phyloP scores from a whole-genome alignment of 2,113 vertebrate genomes.

The Bothrops jararaca region DNA sequence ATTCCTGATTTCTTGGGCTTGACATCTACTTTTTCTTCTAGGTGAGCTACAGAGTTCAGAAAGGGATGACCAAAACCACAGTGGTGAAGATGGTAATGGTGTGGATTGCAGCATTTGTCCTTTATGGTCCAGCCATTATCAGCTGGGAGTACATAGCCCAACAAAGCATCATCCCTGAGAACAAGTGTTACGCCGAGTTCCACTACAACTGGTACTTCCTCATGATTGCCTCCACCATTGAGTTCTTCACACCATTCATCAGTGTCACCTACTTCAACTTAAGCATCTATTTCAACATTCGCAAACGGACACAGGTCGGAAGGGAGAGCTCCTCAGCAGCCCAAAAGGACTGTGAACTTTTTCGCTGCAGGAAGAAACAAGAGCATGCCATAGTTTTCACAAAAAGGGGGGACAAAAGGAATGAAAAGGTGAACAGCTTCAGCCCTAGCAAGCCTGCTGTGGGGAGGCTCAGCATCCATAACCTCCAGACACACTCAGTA shows the following conservation, averaged over 20 bases:
- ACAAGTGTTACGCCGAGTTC: conserved; percentile 74
- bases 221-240: conserved; percentile 72
- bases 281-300: conserved; percentile 77
- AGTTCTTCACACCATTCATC: conserved; percentile 78
- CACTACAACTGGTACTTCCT: conserved; percentile 79
- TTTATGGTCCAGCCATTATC: conserved; percentile 74
- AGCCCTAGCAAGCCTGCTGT: conserved; percentile 15
- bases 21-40: conserved; percentile 21
- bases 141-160: conserved; percentile 72
- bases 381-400: conserved; percentile 64
- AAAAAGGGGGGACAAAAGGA: conserved; percentile 41
- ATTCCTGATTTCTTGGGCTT: background rate
- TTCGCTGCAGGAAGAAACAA: conserved; percentile 43
- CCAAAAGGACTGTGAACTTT: conserved; percentile 56
- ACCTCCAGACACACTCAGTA: conserved; percentile 48
- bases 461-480: conserved; percentile 4
- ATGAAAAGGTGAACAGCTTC: conserved; percentile 38
- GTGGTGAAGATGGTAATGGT: conserved; percentile 70
- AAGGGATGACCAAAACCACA: conserved; percentile 65
- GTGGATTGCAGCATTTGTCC: conserved; percentile 74
- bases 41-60: conserved; percentile 76
- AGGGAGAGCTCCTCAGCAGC: conserved; percentile 41
- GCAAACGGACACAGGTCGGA: conserved; percentile 62
- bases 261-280: conserved; percentile 74
- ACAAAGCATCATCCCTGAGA: conserved; percentile 64